phyloP scores from a whole-genome alignment of 2,797 vertebrate genomes.

The Alca torda region DNA sequence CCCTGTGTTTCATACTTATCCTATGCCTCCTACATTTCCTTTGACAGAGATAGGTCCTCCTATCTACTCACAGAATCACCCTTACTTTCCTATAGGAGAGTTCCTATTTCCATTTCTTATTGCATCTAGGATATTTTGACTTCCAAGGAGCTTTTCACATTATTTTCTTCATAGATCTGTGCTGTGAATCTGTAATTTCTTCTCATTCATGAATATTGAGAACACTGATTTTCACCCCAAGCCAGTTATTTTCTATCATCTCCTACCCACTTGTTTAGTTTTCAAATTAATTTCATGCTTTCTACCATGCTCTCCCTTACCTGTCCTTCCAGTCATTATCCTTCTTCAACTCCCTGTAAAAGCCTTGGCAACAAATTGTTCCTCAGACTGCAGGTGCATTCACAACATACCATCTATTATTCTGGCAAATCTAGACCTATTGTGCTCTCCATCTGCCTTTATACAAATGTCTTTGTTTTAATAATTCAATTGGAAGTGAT shows the following conservation, averaged over 20 bases:
- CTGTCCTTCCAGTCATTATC: background rate
- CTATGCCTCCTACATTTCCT: background rate
- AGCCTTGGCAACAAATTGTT: background rate
- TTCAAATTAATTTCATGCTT: background rate
- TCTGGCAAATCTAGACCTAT: background rate
- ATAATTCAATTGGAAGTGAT: background rate
- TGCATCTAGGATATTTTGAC: background rate
- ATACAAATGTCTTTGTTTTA: background rate
- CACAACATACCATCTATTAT: background rate
- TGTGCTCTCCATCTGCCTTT: background rate
- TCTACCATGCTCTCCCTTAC: background rate
- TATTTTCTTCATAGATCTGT: background rate
- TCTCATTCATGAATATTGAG: background rate
- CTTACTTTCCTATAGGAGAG: background rate
- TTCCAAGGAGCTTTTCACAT: background rate
- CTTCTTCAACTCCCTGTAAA: background rate
- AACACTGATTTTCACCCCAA: background rate
- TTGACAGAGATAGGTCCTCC: background rate
- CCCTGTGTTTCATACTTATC: background rate
- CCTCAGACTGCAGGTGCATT: background rate
- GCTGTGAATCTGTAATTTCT: background rate
- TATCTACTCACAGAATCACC: background rate
- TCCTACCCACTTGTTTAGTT: background rate
- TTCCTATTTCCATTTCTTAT: background rate
- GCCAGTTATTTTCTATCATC: background rate